Base-by-base conservation (phyloP, 2,888 invertebrate genomes). In the Apoderus coryli region DNA sequence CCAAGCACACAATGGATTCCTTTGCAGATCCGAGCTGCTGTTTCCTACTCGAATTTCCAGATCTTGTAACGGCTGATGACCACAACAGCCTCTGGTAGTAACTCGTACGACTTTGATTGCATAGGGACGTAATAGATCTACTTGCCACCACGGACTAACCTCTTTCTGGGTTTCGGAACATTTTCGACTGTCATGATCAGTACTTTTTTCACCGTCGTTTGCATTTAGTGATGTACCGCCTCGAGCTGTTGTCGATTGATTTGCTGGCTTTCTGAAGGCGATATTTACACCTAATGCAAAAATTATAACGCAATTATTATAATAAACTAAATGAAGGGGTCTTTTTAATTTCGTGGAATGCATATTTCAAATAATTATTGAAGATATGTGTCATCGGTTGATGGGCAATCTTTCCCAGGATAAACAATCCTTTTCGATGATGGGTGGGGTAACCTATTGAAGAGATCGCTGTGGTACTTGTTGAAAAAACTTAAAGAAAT, bases 101-200 rank as follows among this genome's bases (percentile, higher is more conserved):
- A 90, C 78, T 38, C 86, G 63, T 22, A 90, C 81, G 22, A 84
- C 84, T 52, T 80, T 76, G 30, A 90, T 76, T 2, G 84, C 72
- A 54, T 88, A 88, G 14, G 86, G 76, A 33, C 77, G 64, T 22
- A 90, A 64, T 25, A 90, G 63, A 54, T 90, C 86, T 5, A 89
- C 88, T 45, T 79, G 76, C 89, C 89, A 90, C 86, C 88, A 90
- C 0, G 89, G 89, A 12, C 86, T 86, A 0, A 80, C 77, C 50
- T 90, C 89, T 36, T 78, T 72, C 52, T 81, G 79, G 0, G 89
- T 90, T 61, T 89, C 88, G 0, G 86, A 82, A 56, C 90, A 90
- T 38, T 81, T 65, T 51, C 80, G 77, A 9, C 82, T 85, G 45
- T 89, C 88, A 49, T 88, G 86, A 35, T 85, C 80, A 19, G 82